Conservation (phyloP, 2,888 invertebrate species). For the Nymphalis c-album region DNA sequence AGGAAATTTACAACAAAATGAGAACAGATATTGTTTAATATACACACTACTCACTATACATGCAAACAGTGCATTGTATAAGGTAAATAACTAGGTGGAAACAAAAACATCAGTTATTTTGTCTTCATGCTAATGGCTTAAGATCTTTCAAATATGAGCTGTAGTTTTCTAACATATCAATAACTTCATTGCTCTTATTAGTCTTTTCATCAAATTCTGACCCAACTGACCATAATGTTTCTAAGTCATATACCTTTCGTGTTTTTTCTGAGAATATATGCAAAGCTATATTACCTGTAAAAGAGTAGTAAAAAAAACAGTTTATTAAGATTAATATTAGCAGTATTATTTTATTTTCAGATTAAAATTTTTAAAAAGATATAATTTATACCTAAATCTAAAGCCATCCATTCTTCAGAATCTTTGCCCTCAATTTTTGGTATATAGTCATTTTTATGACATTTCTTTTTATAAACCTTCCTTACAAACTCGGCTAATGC, state of each 20-base stretch:
- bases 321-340: too few species aligned
- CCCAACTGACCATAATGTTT: slow-evolving; percentile 95
- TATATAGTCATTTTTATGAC: slow-evolving; percentile 81
- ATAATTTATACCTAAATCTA: slow-evolving; percentile 88
- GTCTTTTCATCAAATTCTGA: slow-evolving; percentile 87
- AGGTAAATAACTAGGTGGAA: not conserved
- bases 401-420: slow-evolving; percentile 91
- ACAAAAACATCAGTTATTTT: not conserved
- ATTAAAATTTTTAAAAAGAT: not conserved
- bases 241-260: slow-evolving; percentile 90
- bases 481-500: slow-evolving; percentile 88
- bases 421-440: slow-evolving; percentile 90
- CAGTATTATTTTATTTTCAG: too few species aligned
- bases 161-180: slow-evolving; percentile 85
- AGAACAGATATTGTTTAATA: too few species aligned
- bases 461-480: slow-evolving; percentile 88
- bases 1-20: too few species aligned
- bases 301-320: slow-evolving; percentile 42
- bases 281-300: slow-evolving; percentile 92
- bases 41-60: too few species aligned
- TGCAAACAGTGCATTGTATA: not conserved
- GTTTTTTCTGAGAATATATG: slow-evolving; percentile 90
- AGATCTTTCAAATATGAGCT: slow-evolving; percentile 83
- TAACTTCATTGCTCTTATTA: slow-evolving; percentile 82
- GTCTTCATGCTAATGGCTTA: slow-evolving; percentile 77